Percentiles rank a stretch among this genome's conserved stretches.
Evolutionary conservation across 2,888 invertebrate species (phyloP).

Genomic region (Isoperla grammatica): DNA sequence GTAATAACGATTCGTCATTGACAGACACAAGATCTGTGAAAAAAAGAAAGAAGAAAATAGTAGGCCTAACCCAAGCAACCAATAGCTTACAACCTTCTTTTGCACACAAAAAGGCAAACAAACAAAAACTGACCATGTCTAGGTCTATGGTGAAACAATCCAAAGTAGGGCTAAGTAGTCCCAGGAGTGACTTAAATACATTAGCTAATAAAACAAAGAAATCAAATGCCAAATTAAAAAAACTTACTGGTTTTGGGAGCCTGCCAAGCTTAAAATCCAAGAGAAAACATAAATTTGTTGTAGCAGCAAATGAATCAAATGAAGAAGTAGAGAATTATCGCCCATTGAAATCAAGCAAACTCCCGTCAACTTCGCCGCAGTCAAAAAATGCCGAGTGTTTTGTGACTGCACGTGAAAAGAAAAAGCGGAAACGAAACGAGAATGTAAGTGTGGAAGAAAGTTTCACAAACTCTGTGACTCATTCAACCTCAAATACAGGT

Average conservation of each 20-base stretch:
- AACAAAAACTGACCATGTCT: too few relatives aligned
- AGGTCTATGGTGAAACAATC: too few relatives aligned
- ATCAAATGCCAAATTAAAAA: too few relatives aligned
- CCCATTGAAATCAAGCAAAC: conserved; percentile 24
- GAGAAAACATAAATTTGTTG: conserved; percentile 24
- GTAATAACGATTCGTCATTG: background rate
- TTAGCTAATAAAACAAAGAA: too few relatives aligned
- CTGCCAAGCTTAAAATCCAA: conserved; percentile 27
- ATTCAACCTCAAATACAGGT: background rate
- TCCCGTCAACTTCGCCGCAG: background rate
- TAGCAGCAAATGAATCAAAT: conserved; percentile 23
- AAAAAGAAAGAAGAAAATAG: conserved; percentile 42
- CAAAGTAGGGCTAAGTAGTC: too few relatives aligned
- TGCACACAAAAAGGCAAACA: background rate
- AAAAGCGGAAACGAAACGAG: too few relatives aligned
- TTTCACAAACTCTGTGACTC: background rate
- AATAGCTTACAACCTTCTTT: background rate
- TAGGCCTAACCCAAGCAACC: conserved; percentile 23
- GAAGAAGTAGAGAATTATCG: conserved; percentile 25
- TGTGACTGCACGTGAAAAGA: too few relatives aligned
- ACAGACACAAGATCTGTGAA: conserved; percentile 41
- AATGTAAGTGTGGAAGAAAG: background rate
- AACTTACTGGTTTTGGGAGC: background rate
- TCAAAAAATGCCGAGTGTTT: background rate
- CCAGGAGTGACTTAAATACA: too few relatives aligned